Evolutionary conservation across 64 coral and sea anemone genomes (phyloP), one percentile per base, ranked within the genome.

Genomic region (Stylophora pistillata): DNA sequence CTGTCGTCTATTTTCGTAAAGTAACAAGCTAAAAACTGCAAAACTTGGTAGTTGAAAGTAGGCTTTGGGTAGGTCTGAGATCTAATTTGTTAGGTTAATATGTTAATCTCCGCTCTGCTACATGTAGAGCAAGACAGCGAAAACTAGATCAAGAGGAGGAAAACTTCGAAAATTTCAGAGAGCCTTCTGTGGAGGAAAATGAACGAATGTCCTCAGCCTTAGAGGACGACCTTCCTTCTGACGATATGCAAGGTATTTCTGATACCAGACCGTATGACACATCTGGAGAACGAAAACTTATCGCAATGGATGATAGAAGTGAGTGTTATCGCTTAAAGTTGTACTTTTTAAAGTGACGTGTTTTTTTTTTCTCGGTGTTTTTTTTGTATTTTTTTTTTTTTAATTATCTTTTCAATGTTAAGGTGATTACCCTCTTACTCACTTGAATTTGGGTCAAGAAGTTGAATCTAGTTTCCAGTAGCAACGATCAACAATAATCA

Each of bases 191-290:
- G 0, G 88, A 89, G 15, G 33, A 71, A 9, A 33, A 81, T 30
- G 88, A 89, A 57, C 88, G 88, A 15, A 14, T 30, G 20, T 68
- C 59, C 69, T 78, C 64, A 68, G 64, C 47, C 32, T 13, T 71
- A 5, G 62, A 89, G 18, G 41, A 80, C 12, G 88, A 89, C 15
- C 58, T 29, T 16, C 9, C 28, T 73, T 53, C 57, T 55, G 77
- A 79, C 16, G 12, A 68, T 68, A n/a, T 9, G 64, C 23, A 53
- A 79, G 77, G 57, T 68, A 10, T 1, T 15, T 5, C 21, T 27
- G 77, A 52, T 20, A 74, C 15, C 73, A 37, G 15, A 4, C 4
- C 29, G 23, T 9, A 56, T 18, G 29, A 29, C 57, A 9, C 52
- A 30, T 9, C 9, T 68, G 21, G 20, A n/a, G 64, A 68, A 1